Conservation (phyloP, 2,888 invertebrate genomes). For the Orchestes rusci region DNA sequence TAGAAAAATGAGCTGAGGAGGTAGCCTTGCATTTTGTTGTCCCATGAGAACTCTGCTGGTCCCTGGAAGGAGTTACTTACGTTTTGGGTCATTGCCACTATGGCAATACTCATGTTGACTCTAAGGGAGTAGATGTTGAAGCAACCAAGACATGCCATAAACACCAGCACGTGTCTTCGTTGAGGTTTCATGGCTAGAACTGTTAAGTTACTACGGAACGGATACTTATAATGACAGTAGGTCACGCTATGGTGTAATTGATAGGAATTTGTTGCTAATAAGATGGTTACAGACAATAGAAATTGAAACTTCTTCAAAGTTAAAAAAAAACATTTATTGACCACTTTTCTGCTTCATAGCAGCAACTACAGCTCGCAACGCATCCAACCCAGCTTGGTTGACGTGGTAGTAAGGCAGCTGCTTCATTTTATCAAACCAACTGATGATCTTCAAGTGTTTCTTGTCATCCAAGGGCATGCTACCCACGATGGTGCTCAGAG, state of each 20-base stretch:
- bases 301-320: no score
- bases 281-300: no score
- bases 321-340: no score
- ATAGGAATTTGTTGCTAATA: no score
- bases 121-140: constrained; percentile 71
- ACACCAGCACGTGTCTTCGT: constrained; percentile 61
- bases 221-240: no score
- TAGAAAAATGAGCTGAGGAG: constrained; percentile 84
- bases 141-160: constrained; percentile 72
- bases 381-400: background rate
- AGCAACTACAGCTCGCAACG: no score
- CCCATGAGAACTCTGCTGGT: constrained; percentile 63
- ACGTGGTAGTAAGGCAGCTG: constrained; percentile 7
- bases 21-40: constrained; percentile 65
- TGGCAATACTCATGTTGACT: constrained; percentile 82
- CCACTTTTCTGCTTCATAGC: no score
- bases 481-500: background rate
- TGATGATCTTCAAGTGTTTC: constrained; percentile 5
- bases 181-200: no score
- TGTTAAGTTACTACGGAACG: no score
- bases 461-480: background rate
- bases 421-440: constrained; percentile 9
- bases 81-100: constrained; percentile 82
- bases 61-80: constrained; percentile 42
- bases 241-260: no score